These are phyloP conservation scores for Idaea straminata DNA, from an alignment of 2,888 invertebrate genomes.

Conservation along the genomic window DNA sequence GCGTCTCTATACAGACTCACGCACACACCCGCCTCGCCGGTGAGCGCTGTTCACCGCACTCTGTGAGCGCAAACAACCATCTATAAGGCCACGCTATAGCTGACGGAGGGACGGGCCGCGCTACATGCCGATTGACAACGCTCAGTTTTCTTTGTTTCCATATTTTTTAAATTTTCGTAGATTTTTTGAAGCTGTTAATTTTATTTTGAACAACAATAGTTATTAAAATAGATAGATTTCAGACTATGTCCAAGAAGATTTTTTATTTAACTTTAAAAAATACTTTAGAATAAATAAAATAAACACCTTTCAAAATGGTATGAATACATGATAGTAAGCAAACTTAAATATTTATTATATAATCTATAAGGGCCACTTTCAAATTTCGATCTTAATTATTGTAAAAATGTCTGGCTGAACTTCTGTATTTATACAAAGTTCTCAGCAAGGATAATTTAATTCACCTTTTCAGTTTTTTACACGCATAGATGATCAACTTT, in stretches of 20 bases:
- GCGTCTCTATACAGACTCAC: slow-evolving; percentile 51
- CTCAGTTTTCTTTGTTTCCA: slow-evolving; percentile 45
- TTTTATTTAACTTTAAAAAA: neutral
- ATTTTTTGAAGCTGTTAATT: slow-evolving; percentile 12
- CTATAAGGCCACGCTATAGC: slow-evolving; percentile 81
- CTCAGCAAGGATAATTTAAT: no score
- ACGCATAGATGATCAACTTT: no score
- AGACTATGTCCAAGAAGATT: neutral
- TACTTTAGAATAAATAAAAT: no score
- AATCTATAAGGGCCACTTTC: no score
- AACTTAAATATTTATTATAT: no score
- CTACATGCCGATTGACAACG: slow-evolving; percentile 55
- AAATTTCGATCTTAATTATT: no score
- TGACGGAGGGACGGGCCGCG: slow-evolving; percentile 73
- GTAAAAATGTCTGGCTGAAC: no score
- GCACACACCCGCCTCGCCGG: slow-evolving; percentile 69
- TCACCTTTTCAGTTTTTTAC: no score
- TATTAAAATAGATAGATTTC: neutral
- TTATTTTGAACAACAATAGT: neutral
- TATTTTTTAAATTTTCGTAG: slow-evolving; percentile 23
- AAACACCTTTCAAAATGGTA: no score
- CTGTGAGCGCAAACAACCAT: slow-evolving; percentile 81
- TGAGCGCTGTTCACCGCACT: slow-evolving; percentile 81
- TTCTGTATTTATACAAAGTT: no score
- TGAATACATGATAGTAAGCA: no score